Evolutionary conservation across 2,888 invertebrate genomes (phyloP).

Genomic region (Ochlodes sylvanus): DNA sequence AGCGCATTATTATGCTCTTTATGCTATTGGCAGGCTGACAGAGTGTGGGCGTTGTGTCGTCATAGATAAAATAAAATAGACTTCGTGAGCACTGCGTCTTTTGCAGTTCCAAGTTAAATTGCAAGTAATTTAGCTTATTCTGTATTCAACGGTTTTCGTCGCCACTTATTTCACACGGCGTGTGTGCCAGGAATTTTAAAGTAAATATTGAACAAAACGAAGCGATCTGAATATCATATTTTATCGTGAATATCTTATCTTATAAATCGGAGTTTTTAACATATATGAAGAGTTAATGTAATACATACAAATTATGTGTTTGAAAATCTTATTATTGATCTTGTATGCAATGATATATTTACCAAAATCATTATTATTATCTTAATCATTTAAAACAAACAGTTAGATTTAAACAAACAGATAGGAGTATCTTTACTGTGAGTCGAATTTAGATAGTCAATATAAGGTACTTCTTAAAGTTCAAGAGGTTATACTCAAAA

Average conservation of each 20-base stretch:
- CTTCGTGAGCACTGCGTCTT: slow-evolving; percentile 30
- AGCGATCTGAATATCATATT: slow-evolving; percentile 7
- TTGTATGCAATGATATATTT: too few relatives aligned
- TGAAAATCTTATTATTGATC: too few relatives aligned
- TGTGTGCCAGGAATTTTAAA: slow-evolving; percentile 30
- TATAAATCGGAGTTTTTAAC: too few relatives aligned
- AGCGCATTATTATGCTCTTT: slow-evolving; percentile 35
- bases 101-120: slow-evolving; percentile 33
- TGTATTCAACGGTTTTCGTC: slow-evolving; percentile 33
- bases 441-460: too few relatives aligned
- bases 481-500: not conserved
- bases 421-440: too few relatives aligned
- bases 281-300: too few relatives aligned
- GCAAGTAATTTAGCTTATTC: slow-evolving; percentile 38
- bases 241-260: not conserved
- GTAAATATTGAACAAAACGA: slow-evolving; percentile 26
- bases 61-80: slow-evolving; percentile 34
- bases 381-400: too few relatives aligned
- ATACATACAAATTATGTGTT: too few relatives aligned
- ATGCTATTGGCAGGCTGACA: slow-evolving; percentile 36
- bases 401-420: too few relatives aligned
- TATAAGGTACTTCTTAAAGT: too few relatives aligned
- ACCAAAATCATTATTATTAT: too few relatives aligned
- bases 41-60: slow-evolving; percentile 36
- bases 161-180: slow-evolving; percentile 32